phyloP scores from a whole-genome alignment of 1,140 invertebrate genomes.

The Drosophila subobscura region DNA sequence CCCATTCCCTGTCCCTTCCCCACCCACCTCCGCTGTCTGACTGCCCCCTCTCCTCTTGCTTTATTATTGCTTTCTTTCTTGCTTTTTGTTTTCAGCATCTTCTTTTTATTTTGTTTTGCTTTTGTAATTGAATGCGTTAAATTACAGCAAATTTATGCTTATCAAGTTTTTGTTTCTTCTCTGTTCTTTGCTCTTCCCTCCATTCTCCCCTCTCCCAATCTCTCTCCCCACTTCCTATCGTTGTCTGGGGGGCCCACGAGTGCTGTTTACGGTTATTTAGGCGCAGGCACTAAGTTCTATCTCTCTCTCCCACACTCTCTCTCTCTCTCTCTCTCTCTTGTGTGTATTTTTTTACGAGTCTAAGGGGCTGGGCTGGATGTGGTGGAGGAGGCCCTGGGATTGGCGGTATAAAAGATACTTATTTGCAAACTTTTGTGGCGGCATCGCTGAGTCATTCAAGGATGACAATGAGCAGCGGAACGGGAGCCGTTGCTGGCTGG shows the following conservation, averaged over 20 bases:
- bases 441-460: slow-evolving; percentile 68
- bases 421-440: slow-evolving; percentile 79
- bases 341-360: slow-evolving; percentile 44
- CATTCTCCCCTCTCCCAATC: not conserved
- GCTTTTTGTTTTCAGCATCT: slow-evolving; percentile 20
- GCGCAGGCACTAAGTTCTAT: slow-evolving; percentile 73
- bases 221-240: slow-evolving; percentile 9
- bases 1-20: slow-evolving; percentile 10
- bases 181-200: slow-evolving; percentile 7
- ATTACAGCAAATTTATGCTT: slow-evolving; percentile 81
- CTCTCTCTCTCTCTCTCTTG: not conserved
- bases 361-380: not conserved
- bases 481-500: slow-evolving; percentile 5
- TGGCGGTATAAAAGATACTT: slow-evolving; percentile 78
- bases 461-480: slow-evolving; percentile 47
- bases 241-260: slow-evolving; percentile 58
- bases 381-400: slow-evolving; percentile 27
- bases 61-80: slow-evolving; percentile 16
- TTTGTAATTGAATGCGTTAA: slow-evolving; percentile 80
- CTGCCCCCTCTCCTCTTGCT: not conserved
- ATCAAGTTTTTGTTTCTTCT: slow-evolving; percentile 68
- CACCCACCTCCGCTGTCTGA: slow-evolving; percentile 4
- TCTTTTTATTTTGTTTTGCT: slow-evolving; percentile 31
- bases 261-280: slow-evolving; percentile 81
- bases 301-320: slow-evolving; percentile 40